A percentile compares a stretch with the other conserved stretches of the same genome.
phyloP scores from a whole-genome alignment of 2,888 invertebrate genomes.

The Shargacucullia verbasci region DNA sequence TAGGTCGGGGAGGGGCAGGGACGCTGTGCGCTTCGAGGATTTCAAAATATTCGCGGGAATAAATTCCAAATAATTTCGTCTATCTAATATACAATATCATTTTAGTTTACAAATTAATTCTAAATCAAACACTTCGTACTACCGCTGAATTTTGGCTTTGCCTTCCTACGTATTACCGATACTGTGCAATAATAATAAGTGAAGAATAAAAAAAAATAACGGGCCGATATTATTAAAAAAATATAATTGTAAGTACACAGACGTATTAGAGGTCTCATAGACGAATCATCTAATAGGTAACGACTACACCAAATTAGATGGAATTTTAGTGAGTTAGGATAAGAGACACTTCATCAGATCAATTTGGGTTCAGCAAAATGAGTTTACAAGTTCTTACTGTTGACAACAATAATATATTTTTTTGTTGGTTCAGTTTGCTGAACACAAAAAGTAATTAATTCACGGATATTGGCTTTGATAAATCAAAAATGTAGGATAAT shows the following conservation, averaged over 20 bases:
- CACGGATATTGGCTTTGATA: conserved; percentile 1
- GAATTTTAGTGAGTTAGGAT: conserved; percentile 25
- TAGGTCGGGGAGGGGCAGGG: conserved; percentile 45
- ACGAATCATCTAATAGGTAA: conserved; percentile 8
- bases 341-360: background rate
- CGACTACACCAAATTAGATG: conserved; percentile 39
- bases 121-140: conserved; percentile 66
- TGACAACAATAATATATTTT: background rate
- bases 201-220: conserved; percentile 44
- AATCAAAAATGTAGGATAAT: conserved; percentile 23
- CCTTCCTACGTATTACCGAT: conserved; percentile 57
- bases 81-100: conserved; percentile 76
- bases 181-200: conserved; percentile 70
- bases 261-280: background rate
- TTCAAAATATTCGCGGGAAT: conserved; percentile 43
- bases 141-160: conserved; percentile 72
- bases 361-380: conserved; percentile 11
- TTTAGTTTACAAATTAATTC: conserved; percentile 70
- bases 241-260: conserved; percentile 2
- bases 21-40: conserved; percentile 63
- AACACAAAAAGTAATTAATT: conserved; percentile 10
- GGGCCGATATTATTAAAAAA: conserved; percentile 18
- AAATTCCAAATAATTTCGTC: conserved; percentile 67
- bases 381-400: background rate
- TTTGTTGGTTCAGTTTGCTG: conserved; percentile 13